phyloP scores from a whole-genome alignment of 1,140 invertebrate genomes.

The Whitmania pigra region DNA sequence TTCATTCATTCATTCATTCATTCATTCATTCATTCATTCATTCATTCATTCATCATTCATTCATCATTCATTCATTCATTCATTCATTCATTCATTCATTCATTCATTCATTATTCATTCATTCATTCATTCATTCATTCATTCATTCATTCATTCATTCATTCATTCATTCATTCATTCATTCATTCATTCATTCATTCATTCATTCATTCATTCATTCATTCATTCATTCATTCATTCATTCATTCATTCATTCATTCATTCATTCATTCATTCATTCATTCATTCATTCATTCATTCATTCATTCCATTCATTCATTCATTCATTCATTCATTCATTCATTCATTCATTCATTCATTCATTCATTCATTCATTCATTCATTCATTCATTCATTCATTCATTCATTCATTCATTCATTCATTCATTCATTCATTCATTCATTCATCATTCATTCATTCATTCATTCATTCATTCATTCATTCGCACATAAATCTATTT shows the following conservation, averaged over 20 bases:
- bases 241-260: constrained; percentile 4
- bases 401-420: too few relatives aligned
- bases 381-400: too few relatives aligned
- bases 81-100: not conserved
- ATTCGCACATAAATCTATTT: too few relatives aligned
- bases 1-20: not conserved
- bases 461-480: too few relatives aligned
- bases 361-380: too few relatives aligned
- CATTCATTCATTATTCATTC: not conserved
- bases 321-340: too few relatives aligned
- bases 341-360: too few relatives aligned
- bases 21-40: not conserved
- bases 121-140: not conserved
- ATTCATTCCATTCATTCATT: too few relatives aligned
- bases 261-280: constrained; percentile 7
- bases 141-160: not conserved
- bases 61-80: not conserved
- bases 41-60: not conserved
- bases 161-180: too few relatives aligned
- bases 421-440: too few relatives aligned
- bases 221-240: constrained; percentile 11
- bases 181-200: too few relatives aligned
- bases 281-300: not conserved
- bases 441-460: too few relatives aligned
- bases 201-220: constrained; percentile 1